A percentile compares a stretch with the other conserved stretches of the same genome.
These are phyloP conservation scores for Salminus brasiliensis DNA, from an alignment of 2,113 vertebrate genomes.

Conservation along the genomic window DNA sequence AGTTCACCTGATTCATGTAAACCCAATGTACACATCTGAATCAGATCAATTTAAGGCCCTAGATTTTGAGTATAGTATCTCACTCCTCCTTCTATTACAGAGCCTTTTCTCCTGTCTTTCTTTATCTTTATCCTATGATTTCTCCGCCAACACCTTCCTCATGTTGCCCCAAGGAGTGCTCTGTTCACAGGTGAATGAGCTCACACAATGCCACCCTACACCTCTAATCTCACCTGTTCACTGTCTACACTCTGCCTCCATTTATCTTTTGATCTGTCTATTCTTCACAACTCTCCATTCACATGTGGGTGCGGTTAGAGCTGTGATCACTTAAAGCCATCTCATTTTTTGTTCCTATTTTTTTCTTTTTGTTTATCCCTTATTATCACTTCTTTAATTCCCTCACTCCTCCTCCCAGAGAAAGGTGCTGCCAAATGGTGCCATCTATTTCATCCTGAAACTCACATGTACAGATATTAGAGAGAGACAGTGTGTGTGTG, in stretches of 20 bases:
- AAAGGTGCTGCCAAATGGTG: not conserved
- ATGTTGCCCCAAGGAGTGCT: not conserved
- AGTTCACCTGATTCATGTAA: not conserved
- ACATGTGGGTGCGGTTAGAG: not conserved
- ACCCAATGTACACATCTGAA: not conserved
- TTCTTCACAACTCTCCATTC: slow-evolving; percentile 1
- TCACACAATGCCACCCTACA: slow-evolving; percentile 13
- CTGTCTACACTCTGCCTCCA: not conserved
- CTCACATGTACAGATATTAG: not conserved
- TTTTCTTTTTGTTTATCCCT: not conserved
- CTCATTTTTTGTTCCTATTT: not conserved
- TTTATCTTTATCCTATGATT: not conserved
- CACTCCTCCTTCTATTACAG: not conserved
- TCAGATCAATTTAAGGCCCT: not conserved
- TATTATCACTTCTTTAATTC: not conserved
- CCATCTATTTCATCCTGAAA: not conserved
- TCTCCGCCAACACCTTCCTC: not conserved
- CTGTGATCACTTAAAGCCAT: slow-evolving; percentile 6
- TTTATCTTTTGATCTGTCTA: slow-evolving; percentile 5
- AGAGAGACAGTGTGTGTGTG: too few species aligned
- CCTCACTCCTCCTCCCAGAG: not conserved
- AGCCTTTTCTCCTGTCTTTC: not conserved
- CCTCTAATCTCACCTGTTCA: slow-evolving; percentile 21
- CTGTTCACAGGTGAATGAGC: slow-evolving; percentile 3
- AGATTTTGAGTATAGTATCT: not conserved